These are phyloP conservation scores for Sebastes alutus DNA, from an alignment of 2,797 vertebrate species.

Conservation along the genomic window DNA sequence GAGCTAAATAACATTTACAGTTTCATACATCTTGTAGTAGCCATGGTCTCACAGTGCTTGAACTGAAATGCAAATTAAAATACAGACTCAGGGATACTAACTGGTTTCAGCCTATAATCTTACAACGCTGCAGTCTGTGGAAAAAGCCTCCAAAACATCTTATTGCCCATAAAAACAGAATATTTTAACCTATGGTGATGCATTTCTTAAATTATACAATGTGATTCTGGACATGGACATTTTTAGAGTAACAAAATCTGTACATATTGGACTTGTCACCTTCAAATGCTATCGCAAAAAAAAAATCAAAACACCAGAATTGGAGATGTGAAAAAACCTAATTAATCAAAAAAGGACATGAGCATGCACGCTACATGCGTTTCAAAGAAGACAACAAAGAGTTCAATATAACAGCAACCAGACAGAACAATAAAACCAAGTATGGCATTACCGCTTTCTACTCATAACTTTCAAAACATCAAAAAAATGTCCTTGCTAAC, in stretches of 20 bases:
- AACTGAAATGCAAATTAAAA: slow-evolving; percentile 63
- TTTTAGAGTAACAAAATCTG: not conserved
- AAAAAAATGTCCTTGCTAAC: slow-evolving; percentile 29
- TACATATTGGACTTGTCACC: not conserved
- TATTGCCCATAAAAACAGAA: slow-evolving; percentile 8
- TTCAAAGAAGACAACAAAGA: slow-evolving; percentile 1
- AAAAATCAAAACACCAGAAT: not conserved
- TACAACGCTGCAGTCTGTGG: slow-evolving; percentile 4
- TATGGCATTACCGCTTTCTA: slow-evolving; percentile 15
- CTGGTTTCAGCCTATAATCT: slow-evolving; percentile 30
- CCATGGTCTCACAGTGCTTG: slow-evolving; percentile 71
- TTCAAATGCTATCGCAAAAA: not conserved
- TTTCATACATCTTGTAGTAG: slow-evolving; percentile 64
- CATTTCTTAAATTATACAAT: slow-evolving; percentile 15
- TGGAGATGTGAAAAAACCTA: slow-evolving; percentile 16
- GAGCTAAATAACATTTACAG: slow-evolving; percentile 75
- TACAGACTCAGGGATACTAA: slow-evolving; percentile 18
- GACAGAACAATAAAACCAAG: slow-evolving; percentile 22
- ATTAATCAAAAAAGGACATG: slow-evolving; percentile 24
- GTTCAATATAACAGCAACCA: slow-evolving; percentile 23
- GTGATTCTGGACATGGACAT: not conserved
- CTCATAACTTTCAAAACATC: slow-evolving; percentile 30
- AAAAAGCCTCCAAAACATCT: slow-evolving; percentile 29
- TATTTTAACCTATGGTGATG: not conserved
- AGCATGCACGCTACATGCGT: slow-evolving; percentile 62